Evolutionary conservation across 2,113 vertebrate species (phyloP).

Genomic region (Capreolus pygargus): DNA sequence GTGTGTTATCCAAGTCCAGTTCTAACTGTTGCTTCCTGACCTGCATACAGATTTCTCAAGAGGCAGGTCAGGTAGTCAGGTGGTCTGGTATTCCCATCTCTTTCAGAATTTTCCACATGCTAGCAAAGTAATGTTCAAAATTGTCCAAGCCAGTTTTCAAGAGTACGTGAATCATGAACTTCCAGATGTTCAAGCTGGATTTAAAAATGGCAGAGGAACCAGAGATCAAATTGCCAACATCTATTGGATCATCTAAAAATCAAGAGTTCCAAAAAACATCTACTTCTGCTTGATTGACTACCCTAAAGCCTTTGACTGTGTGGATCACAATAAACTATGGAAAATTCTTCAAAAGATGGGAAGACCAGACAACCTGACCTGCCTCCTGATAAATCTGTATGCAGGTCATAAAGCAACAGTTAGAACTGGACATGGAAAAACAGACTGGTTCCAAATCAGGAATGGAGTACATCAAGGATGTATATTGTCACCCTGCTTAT

Average conservation of each 20-base stretch:
- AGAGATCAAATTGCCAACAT: neutral
- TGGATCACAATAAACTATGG: neutral
- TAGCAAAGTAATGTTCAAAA: neutral
- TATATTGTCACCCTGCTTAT: neutral
- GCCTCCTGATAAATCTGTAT: neutral
- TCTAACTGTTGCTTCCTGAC: neutral
- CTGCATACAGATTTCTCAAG: neutral
- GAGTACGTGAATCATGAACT: neutral
- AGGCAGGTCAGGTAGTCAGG: neutral
- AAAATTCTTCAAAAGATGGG: neutral
- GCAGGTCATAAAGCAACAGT: neutral
- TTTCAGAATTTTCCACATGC: neutral
- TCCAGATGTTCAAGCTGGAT: neutral
- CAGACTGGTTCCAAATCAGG: neutral
- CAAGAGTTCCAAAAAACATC: neutral
- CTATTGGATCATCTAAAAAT: neutral
- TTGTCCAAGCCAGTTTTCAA: neutral
- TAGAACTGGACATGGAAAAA: neutral
- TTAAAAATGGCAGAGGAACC: neutral
- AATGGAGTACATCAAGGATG: neutral
- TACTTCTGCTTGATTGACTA: neutral
- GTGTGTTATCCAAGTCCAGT: neutral
- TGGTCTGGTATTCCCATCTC: neutral
- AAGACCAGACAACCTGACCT: neutral
- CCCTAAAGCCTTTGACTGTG: neutral